These are phyloP conservation scores for Columbina picui DNA, from an alignment of 2,113 vertebrate genomes.

Conservation along the genomic window DNA sequence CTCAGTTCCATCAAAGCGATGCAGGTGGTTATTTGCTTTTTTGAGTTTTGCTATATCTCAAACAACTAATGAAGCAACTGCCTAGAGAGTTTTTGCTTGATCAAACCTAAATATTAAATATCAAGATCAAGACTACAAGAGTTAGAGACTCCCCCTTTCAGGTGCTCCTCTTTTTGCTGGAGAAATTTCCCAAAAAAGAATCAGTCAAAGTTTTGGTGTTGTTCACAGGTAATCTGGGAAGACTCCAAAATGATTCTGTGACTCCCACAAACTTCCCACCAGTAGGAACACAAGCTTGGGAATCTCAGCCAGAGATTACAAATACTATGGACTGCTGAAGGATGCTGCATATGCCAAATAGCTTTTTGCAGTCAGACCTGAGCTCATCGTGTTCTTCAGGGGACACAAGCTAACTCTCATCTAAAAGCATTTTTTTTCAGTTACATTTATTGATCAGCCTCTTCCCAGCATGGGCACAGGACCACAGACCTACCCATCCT, in stretches of 20 bases:
- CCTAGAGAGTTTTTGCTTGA: not conserved
- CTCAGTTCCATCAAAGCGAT: not conserved
- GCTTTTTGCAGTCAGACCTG: not conserved
- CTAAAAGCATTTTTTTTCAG: not conserved
- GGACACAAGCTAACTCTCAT: not conserved
- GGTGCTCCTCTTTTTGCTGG: not conserved
- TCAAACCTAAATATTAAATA: not conserved
- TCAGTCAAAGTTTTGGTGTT: not conserved
- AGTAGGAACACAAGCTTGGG: not conserved
- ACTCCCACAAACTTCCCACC: not conserved
- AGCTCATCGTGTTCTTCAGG: not conserved
- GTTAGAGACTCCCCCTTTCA: not conserved
- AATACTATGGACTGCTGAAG: rapidly evolving
- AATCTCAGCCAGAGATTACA: not conserved
- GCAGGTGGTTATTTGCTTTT: not conserved
- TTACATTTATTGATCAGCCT: not conserved
- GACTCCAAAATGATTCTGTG: not conserved
- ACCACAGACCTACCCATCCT: not conserved
- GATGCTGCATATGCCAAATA: not conserved
- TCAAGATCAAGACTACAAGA: not conserved
- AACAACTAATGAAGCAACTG: not conserved
- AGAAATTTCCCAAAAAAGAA: not conserved
- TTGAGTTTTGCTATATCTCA: not conserved
- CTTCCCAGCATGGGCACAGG: not conserved
- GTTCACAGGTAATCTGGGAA: not conserved